Conservation (phyloP, 2,113 vertebrate genomes). For the Pachycephala philippinensis region DNA sequence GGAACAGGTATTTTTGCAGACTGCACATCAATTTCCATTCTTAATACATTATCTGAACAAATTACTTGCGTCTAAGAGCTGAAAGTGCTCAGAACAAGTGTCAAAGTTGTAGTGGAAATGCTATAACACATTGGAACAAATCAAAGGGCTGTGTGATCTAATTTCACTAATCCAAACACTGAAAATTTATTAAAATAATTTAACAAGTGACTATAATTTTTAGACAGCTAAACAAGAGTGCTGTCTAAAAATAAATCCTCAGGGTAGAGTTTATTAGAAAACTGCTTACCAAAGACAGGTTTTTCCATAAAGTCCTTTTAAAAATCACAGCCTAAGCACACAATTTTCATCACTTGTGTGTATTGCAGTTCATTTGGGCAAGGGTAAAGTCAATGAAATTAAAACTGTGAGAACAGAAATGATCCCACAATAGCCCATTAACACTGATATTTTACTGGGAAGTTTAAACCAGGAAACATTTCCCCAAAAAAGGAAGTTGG, state of each 20-base stretch:
- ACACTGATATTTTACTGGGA: not conserved
- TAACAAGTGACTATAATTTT: not conserved
- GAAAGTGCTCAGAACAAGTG: conserved; percentile 51
- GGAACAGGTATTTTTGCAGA: not conserved
- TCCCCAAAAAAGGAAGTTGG: not conserved
- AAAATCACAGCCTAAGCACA: not conserved
- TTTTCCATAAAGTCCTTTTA: not conserved
- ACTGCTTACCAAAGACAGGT: not conserved
- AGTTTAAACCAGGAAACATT: not conserved
- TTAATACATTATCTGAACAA: conserved; percentile 11
- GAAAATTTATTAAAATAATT: not conserved
- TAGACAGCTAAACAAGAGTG: not conserved
- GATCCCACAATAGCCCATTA: not conserved
- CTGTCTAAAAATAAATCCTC: not conserved
- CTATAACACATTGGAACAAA: conserved; percentile 40
- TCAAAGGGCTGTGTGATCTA: conserved; percentile 26
- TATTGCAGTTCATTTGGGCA: not conserved
- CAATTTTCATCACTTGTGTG: not conserved
- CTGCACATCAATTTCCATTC: not conserved
- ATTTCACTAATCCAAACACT: not conserved
- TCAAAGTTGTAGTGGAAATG: conserved; percentile 49
- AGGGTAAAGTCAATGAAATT: not conserved
- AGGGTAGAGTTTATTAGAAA: not conserved
- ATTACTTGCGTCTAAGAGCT: conserved; percentile 33
- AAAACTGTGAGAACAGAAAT: not conserved